phyloP scores from a whole-genome alignment of 2,797 vertebrate genomes.

The Falco biarmicus region DNA sequence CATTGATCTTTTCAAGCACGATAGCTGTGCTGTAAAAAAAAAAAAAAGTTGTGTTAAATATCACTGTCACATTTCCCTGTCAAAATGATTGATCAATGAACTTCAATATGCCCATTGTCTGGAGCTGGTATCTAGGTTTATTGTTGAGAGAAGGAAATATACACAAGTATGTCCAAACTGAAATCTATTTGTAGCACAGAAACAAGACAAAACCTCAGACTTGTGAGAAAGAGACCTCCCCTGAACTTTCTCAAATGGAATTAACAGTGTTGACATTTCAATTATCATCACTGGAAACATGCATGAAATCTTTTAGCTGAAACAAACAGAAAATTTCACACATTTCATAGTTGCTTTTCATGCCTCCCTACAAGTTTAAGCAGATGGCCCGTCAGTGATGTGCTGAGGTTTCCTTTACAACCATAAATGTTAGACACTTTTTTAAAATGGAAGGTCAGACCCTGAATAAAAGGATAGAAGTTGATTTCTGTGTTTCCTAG shows the following conservation, averaged over 20 bases:
- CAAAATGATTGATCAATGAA: not conserved
- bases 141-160: not conserved
- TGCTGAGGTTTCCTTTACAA: not conserved
- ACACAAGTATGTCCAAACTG: not conserved
- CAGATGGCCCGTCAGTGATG: not conserved
- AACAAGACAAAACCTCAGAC: not conserved
- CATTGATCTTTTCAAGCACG: not conserved
- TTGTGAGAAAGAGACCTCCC: not conserved
- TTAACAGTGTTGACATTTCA: constrained; percentile 2
- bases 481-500: not conserved
- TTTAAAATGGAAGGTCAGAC: not conserved
- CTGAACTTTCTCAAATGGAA: not conserved
- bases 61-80: not conserved
- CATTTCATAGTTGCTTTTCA: not conserved
- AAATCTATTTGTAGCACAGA: not conserved
- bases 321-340: constrained; percentile 4
- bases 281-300: not conserved
- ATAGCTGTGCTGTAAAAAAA: not conserved
- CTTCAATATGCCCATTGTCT: not conserved
- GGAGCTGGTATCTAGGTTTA: not conserved
- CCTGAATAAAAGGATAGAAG: not conserved
- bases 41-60: not conserved
- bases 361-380: not conserved
- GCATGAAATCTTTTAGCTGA: not conserved
- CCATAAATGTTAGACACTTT: not conserved